Conservation (phyloP, 1,140 invertebrate genomes). For the Heliconius congener region DNA sequence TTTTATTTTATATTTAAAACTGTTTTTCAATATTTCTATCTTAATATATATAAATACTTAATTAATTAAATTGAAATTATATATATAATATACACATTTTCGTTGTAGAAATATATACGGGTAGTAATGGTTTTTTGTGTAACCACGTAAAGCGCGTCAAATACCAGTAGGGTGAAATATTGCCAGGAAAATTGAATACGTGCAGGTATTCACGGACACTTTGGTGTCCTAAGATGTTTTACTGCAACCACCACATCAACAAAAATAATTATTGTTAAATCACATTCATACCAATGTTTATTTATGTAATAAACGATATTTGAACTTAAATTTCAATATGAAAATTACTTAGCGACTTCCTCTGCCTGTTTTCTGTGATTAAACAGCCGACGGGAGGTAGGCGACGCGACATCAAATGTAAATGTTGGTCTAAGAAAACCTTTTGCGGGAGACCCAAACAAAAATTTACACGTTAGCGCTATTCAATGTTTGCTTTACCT, state of each 20-base stretch:
- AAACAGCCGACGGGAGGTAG: constrained; percentile 56
- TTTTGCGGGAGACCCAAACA: constrained; percentile 63
- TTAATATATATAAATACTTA: not conserved
- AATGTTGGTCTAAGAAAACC: constrained; percentile 67
- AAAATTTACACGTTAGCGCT: constrained; percentile 60
- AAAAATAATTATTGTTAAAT: not conserved
- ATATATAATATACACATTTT: not conserved
- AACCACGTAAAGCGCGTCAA: constrained; percentile 54
- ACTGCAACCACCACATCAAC: constrained; percentile 38
- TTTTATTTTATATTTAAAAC: constrained; percentile 44
- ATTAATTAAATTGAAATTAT: too few species aligned
- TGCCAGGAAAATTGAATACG: constrained; percentile 74
- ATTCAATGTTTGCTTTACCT: constrained; percentile 37
- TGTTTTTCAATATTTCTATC: not conserved
- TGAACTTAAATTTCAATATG: constrained; percentile 55
- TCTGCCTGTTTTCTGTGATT: constrained; percentile 76
- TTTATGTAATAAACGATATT: constrained; percentile 26
- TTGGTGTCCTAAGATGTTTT: constrained; percentile 53
- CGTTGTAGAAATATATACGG: not conserved
- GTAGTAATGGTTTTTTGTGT: constrained; percentile 45
- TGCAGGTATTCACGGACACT: constrained; percentile 66
- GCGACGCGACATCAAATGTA: constrained; percentile 59
- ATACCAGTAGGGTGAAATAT: constrained; percentile 68
- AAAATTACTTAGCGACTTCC: constrained; percentile 66
- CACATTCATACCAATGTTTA: not conserved